Evolutionary conservation across 2,888 invertebrate species (phyloP).

Genomic region (Aspidiotus rigidus): DNA sequence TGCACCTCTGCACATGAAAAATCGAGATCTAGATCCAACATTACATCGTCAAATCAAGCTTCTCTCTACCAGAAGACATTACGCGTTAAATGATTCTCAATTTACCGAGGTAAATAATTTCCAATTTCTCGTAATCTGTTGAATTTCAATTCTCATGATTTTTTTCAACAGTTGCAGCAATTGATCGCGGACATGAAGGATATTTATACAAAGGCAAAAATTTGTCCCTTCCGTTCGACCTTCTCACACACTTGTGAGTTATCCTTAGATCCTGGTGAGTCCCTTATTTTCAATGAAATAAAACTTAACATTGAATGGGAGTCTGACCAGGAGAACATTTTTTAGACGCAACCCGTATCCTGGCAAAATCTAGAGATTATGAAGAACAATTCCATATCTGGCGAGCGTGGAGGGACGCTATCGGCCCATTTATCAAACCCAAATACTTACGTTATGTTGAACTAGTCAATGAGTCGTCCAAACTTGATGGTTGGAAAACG

Average conservation of each 20-base stretch:
- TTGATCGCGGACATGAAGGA: slow-evolving; percentile 58
- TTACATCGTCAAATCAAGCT: slow-evolving; percentile 59
- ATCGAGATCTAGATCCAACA: slow-evolving; percentile 56
- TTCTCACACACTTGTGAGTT: slow-evolving; percentile 43
- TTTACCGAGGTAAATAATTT: slow-evolving; percentile 56
- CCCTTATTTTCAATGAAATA: slow-evolving; percentile 1
- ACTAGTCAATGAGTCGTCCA: slow-evolving; percentile 68
- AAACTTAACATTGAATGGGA: neutral
- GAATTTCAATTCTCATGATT: neutral
- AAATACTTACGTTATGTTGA: slow-evolving; percentile 69
- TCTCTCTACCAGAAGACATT: slow-evolving; percentile 60
- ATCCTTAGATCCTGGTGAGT: slow-evolving; percentile 45
- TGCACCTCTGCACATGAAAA: slow-evolving; percentile 55
- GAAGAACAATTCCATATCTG: slow-evolving; percentile 67
- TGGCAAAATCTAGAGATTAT: slow-evolving; percentile 64
- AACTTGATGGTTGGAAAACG: slow-evolving; percentile 53
- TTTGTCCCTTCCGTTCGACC: slow-evolving; percentile 56
- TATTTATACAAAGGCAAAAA: slow-evolving; percentile 59
- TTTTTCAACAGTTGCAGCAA: slow-evolving; percentile 20
- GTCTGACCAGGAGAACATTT: neutral
- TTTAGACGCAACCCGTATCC: slow-evolving; percentile 53
- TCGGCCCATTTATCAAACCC: slow-evolving; percentile 65
- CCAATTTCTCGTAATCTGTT: neutral
- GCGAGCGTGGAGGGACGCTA: slow-evolving; percentile 69
- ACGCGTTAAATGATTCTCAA: slow-evolving; percentile 64